Conservation (phyloP, 2,113 vertebrate genomes). For the Sinocyclocheilus grahami region DNA sequence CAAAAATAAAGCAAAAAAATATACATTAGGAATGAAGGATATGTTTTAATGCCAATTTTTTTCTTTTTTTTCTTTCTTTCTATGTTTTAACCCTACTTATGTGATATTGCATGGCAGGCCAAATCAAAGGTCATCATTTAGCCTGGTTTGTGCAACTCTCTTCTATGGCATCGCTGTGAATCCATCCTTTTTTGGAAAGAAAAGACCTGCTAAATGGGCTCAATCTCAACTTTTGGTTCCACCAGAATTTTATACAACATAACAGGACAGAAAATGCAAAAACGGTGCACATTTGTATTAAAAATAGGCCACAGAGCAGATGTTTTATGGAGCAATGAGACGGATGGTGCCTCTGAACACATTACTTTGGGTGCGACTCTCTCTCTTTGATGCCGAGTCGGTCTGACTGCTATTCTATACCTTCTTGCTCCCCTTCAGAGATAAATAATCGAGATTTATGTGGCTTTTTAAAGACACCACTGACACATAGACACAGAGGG, state of each 20-base stretch:
- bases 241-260: background rate
- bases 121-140: too few species aligned
- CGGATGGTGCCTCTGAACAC: background rate
- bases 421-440: background rate
- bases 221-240: background rate
- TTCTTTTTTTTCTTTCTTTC: too few species aligned
- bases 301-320: background rate
- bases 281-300: background rate
- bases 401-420: background rate
- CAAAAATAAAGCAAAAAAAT: too few species aligned
- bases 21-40: too few species aligned
- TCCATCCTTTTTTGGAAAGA: too few species aligned
- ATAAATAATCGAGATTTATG: background rate
- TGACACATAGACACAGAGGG: background rate
- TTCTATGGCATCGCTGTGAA: too few species aligned
- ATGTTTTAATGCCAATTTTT: too few species aligned
- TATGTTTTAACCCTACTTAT: too few species aligned
- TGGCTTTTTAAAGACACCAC: background rate
- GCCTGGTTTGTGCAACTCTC: too few species aligned
- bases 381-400: background rate
- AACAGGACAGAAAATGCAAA: background rate
- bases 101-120: too few species aligned
- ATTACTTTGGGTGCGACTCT: slow-evolving; percentile 4
- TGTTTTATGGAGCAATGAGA: background rate
- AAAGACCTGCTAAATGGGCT: too few species aligned